Conservation (phyloP, 2,888 invertebrate genomes). For the Coecobrya sp. region DNA sequence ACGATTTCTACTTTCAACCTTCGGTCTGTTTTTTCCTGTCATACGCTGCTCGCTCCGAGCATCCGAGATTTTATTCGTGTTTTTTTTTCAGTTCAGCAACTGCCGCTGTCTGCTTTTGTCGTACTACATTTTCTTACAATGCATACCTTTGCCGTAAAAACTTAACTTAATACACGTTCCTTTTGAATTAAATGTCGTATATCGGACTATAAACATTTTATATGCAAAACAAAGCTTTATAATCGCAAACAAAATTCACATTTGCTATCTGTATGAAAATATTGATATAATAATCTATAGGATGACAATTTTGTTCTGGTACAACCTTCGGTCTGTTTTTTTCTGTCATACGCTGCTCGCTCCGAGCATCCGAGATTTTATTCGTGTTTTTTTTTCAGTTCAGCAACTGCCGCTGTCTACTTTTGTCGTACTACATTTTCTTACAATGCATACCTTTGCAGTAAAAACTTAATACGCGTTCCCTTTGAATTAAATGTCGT, state of each 20-base stretch:
- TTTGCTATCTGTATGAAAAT: too few relatives aligned
- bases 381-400: constrained; percentile 7
- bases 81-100: constrained; percentile 28
- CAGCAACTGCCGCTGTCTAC: constrained; percentile 47
- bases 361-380: constrained; percentile 35
- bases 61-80: constrained; percentile 41
- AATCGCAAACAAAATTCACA: too few relatives aligned
- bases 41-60: constrained; percentile 7
- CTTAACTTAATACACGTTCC: too few relatives aligned
- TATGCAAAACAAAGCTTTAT: too few relatives aligned
- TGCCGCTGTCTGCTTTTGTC: constrained; percentile 47
- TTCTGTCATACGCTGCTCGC: constrained; percentile 26
- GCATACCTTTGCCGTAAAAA: too few relatives aligned
- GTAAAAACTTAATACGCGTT: too few relatives aligned
- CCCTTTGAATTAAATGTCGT: too few relatives aligned
- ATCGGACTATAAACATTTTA: too few relatives aligned
- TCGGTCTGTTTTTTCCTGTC: constrained; percentile 48
- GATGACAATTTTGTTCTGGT: background rate
- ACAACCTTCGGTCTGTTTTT: constrained; percentile 64
- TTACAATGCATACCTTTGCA: too few relatives aligned
- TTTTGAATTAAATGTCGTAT: too few relatives aligned
- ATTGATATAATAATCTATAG: too few relatives aligned
- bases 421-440: background rate
- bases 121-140: background rate
- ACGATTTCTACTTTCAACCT: constrained; percentile 79